A percentile compares a stretch with the other conserved stretches of the same genome.
Conservation (phyloP, 2,797 vertebrate species). For the Mus spretus region DNA sequence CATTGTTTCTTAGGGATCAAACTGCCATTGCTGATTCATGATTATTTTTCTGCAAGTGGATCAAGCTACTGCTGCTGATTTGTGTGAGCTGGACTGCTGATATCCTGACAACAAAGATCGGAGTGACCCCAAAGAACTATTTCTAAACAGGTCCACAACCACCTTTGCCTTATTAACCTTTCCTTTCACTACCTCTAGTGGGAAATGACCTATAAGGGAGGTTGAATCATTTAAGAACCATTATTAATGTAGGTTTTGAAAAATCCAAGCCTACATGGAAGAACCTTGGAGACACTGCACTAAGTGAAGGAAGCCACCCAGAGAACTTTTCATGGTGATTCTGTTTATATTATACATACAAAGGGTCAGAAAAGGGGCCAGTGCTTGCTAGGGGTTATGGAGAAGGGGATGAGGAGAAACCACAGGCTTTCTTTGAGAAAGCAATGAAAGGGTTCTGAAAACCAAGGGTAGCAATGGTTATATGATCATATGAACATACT, state of each 20-base stretch:
- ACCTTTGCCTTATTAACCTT: background rate
- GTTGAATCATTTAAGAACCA: background rate
- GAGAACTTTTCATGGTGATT: background rate
- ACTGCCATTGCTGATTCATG: background rate
- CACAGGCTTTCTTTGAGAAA: background rate
- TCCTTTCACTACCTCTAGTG: background rate
- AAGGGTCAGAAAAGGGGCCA: background rate
- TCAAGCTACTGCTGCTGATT: background rate
- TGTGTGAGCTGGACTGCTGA: background rate
- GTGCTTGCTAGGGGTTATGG: background rate
- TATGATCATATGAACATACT: background rate
- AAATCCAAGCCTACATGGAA: background rate
- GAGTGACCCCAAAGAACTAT: background rate
- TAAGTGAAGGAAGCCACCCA: background rate
- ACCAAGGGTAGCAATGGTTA: too few species aligned
- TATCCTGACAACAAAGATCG: background rate
- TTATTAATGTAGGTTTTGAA: background rate
- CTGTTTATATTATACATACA: background rate
- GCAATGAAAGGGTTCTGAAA: background rate
- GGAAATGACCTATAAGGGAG: background rate
- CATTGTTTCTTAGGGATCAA: background rate
- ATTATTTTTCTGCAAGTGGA: background rate
- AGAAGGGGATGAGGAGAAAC: background rate
- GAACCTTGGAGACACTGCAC: background rate
- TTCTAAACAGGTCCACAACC: background rate